Evolutionary conservation across 2,113 vertebrate genomes (phyloP).

Genomic region (Pogonocichla stellata): DNA sequence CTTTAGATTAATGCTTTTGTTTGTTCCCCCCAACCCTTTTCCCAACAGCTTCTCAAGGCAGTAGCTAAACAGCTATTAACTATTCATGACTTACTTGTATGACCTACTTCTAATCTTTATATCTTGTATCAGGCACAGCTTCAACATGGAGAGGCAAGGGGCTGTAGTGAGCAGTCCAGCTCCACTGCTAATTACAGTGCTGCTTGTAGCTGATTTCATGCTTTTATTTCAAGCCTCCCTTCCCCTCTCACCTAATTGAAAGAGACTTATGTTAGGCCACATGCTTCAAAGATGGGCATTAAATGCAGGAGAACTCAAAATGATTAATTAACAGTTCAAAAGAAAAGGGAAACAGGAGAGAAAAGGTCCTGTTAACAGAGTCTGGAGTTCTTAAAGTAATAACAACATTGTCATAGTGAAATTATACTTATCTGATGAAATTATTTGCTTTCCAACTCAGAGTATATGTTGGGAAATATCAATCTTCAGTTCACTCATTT

Average conservation of each 20-base stretch:
- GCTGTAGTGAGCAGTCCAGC: background rate
- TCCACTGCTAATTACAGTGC: background rate
- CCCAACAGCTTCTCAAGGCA: background rate
- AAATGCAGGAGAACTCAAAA: background rate
- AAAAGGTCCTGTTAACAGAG: background rate
- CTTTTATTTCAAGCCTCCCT: background rate
- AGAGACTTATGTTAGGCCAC: background rate
- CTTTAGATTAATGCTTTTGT: background rate
- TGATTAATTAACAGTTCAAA: background rate
- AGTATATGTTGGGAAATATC: slow-evolving; percentile 1
- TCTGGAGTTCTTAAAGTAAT: background rate
- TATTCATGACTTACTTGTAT: background rate
- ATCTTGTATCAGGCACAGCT: background rate
- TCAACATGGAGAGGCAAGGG: background rate
- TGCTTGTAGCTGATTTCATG: background rate
- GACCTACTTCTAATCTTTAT: slow-evolving; percentile 32
- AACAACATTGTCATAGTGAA: background rate
- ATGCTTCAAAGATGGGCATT: background rate
- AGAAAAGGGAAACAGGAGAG: background rate
- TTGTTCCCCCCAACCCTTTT: background rate
- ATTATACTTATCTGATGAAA: background rate
- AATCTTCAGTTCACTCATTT: background rate
- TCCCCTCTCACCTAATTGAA: background rate
- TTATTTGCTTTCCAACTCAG: slow-evolving; percentile 26
- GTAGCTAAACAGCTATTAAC: slow-evolving; percentile 24